These are phyloP conservation scores for Meloidogyne chitwoodi DNA, from an alignment of 1,140 invertebrate genomes.

Conservation along the genomic window DNA sequence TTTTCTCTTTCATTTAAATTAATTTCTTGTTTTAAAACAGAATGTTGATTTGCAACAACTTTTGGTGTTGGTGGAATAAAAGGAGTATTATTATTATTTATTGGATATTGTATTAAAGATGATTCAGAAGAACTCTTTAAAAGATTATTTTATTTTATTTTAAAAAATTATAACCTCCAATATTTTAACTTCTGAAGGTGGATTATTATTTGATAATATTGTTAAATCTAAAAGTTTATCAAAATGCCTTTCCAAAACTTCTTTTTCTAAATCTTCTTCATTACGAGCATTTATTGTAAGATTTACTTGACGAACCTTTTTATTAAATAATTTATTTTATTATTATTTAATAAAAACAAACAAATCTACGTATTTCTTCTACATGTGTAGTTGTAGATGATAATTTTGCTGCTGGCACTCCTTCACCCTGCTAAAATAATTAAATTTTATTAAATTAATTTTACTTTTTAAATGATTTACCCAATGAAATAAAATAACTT, in stretches of 20 bases:
- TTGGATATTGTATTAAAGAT: neutral
- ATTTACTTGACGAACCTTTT: constrained; percentile 31
- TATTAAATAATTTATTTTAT: neutral
- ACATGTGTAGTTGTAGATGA: constrained; percentile 40
- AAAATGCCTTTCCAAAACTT: constrained; percentile 32
- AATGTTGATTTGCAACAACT: constrained; percentile 26
- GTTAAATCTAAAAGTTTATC: constrained; percentile 23
- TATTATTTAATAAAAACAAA: constrained; percentile 1
- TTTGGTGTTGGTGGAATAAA: constrained; percentile 46
- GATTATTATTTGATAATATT: neutral
- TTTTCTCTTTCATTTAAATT: constrained; percentile 43
- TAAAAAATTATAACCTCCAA: neutral
- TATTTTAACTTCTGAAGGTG: neutral
- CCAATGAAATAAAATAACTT: constrained; percentile 53
- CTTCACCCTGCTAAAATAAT: constrained; percentile 47
- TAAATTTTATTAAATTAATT: neutral
- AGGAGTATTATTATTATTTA: constrained; percentile 6
- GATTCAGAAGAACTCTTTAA: neutral
- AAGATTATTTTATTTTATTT: neutral
- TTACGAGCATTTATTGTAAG: constrained; percentile 44
- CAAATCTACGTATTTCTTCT: constrained; percentile 40
- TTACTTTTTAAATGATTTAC: constrained; percentile 10
- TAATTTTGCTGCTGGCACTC: constrained; percentile 35
- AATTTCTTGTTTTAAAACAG: constrained; percentile 27
- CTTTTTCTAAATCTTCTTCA: constrained; percentile 39